Conservation (phyloP, 2,797 vertebrate species). For the Rachycentron canadum region DNA sequence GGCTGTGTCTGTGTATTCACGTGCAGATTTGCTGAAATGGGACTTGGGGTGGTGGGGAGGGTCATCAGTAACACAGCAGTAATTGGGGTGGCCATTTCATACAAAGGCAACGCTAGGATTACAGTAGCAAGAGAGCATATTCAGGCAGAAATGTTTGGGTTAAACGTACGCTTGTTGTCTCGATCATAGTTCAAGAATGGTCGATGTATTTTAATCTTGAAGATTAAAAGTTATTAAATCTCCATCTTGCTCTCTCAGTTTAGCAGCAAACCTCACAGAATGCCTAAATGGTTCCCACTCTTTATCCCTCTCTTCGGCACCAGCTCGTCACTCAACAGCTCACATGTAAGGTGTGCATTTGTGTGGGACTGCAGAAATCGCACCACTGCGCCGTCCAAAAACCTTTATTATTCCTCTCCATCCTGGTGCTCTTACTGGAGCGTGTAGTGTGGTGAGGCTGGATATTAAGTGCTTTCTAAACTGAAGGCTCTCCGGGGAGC, state of each 20-base stretch:
- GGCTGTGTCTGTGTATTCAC: too few relatives aligned
- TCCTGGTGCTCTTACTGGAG: slow-evolving; percentile 65
- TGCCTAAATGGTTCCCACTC: slow-evolving; percentile 14
- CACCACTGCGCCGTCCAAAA: slow-evolving; percentile 57
- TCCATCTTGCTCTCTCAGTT: neutral
- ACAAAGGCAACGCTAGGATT: neutral
- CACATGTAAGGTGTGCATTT: slow-evolving; percentile 59
- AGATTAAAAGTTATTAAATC: slow-evolving; percentile 19
- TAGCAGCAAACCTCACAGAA: slow-evolving; percentile 17
- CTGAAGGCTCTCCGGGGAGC: slow-evolving; percentile 76
- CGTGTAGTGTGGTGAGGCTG: slow-evolving; percentile 57
- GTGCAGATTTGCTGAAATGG: too few relatives aligned
- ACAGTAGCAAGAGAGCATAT: neutral
- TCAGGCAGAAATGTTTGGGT: too few relatives aligned
- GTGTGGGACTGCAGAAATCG: slow-evolving; percentile 43
- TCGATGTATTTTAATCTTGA: neutral
- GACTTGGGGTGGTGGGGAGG: too few relatives aligned
- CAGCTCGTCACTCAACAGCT: slow-evolving; percentile 40
- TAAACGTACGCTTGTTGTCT: neutral
- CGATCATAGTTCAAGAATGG: neutral
- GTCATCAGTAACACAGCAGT: too few relatives aligned
- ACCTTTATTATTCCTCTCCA: slow-evolving; percentile 72
- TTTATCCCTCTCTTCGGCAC: slow-evolving; percentile 23
- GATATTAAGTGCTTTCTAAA: slow-evolving; percentile 82
- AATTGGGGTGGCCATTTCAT: too few relatives aligned